Evolutionary conservation across 2,888 invertebrate species (phyloP).

Genomic region (Xylota segnis): DNA sequence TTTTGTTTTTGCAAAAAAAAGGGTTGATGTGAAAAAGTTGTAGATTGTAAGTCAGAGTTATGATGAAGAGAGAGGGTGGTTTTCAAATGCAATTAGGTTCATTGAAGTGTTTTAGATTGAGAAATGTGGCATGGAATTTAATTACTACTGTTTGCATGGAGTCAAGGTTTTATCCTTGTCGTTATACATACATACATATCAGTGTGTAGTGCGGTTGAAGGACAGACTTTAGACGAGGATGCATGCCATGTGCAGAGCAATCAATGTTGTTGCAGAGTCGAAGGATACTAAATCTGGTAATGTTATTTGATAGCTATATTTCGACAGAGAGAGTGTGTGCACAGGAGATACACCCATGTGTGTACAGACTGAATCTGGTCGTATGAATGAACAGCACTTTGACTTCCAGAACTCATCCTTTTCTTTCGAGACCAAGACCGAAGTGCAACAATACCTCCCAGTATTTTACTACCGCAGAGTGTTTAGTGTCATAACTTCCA

Average conservation of each 20-base stretch:
- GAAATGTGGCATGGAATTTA: constrained; percentile 51
- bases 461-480: no score
- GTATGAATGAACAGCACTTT: no score
- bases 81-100: constrained; percentile 45
- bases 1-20: constrained; percentile 12
- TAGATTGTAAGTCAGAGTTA: constrained; percentile 61
- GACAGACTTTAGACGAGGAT: background rate
- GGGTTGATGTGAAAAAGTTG: constrained; percentile 41
- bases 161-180: background rate
- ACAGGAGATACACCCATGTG: no score
- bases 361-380: no score
- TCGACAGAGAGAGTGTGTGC: no score
- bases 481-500: no score
- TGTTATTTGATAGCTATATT: no score
- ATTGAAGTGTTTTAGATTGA: constrained; percentile 56
- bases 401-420: no score
- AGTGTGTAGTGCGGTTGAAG: background rate
- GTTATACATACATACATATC: no score
- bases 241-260: background rate
- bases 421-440: no score
- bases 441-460: no score
- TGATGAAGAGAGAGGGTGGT: constrained; percentile 33
- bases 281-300: background rate
- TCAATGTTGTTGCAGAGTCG: background rate
- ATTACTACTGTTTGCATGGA: constrained; percentile 24